Conservation (phyloP, 2,113 vertebrate species). For the Scytalopus superciliaris region DNA sequence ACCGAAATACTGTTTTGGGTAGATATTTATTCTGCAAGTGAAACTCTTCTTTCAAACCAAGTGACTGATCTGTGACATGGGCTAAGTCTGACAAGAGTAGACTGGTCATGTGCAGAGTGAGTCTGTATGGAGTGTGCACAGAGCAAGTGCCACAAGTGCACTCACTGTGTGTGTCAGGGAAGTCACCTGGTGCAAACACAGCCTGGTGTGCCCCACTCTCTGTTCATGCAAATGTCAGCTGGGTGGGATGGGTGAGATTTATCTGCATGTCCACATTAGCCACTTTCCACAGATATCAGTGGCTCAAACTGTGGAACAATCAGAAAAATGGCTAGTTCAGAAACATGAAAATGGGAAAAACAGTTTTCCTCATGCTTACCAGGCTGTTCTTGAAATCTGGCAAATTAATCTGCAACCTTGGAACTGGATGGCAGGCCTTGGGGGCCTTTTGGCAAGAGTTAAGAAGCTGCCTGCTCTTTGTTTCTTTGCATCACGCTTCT, state of each 20-base stretch:
- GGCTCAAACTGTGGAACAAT: neutral
- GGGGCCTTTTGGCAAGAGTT: neutral
- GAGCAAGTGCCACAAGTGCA: neutral
- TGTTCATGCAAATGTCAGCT: neutral
- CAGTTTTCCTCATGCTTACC: neutral
- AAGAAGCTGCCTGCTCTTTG: neutral
- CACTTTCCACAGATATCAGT: neutral
- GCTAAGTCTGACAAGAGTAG: neutral
- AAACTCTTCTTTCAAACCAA: neutral
- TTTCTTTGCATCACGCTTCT: neutral
- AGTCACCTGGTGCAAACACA: neutral
- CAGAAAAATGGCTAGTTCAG: neutral
- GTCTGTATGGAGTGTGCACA: neutral
- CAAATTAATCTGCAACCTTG: neutral
- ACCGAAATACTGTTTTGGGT: neutral
- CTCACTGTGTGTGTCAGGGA: neutral
- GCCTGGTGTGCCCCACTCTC: accelerated
- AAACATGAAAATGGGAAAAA: neutral
- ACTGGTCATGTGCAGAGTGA: neutral
- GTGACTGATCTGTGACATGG: neutral
- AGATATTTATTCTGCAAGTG: neutral
- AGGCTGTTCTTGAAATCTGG: neutral
- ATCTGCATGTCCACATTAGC: neutral
- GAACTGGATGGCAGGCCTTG: neutral
- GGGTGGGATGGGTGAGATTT: neutral